Conservation (phyloP, 30 jellyfish, hydroid and myxozoan species). For the Nemopilema nomurai region DNA sequence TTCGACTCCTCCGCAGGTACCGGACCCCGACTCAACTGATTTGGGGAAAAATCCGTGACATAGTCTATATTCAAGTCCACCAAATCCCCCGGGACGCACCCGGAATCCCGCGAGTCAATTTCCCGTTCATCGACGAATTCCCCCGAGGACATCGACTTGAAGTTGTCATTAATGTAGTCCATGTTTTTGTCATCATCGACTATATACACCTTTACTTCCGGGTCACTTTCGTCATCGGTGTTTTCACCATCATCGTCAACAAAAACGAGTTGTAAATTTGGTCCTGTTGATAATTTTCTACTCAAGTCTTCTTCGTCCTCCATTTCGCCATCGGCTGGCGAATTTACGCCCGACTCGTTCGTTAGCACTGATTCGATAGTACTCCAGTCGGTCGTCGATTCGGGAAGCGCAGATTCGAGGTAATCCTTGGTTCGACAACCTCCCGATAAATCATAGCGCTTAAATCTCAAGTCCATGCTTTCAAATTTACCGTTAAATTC, state of each 20-base stretch:
- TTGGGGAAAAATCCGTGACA: constrained; percentile 69
- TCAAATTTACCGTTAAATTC: constrained; percentile 62
- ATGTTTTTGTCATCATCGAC: constrained; percentile 68
- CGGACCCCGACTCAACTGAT: constrained; percentile 50
- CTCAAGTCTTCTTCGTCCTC: constrained; percentile 31
- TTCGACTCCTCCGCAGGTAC: constrained; percentile 84
- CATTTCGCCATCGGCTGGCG: constrained; percentile 60
- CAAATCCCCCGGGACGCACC: constrained; percentile 84
- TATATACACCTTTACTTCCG: constrained; percentile 70
- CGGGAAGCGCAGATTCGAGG: constrained; percentile 50
- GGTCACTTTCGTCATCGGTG: constrained; percentile 75
- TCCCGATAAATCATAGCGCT: constrained; percentile 27
- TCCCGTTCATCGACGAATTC: constrained; percentile 62
- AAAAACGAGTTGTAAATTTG: constrained; percentile 60
- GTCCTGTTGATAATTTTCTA: constrained; percentile 53
- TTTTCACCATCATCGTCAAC: constrained; percentile 66
- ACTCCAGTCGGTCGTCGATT: constrained; percentile 81
- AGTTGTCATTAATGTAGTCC: constrained; percentile 40
- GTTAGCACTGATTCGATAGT: constrained; percentile 77
- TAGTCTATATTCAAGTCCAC: constrained; percentile 72
- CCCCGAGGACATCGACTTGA: constrained; percentile 11
- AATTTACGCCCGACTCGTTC: constrained; percentile 68
- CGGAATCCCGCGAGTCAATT: constrained; percentile 76
- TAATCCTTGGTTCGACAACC: constrained; percentile 22
- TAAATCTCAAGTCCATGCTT: constrained; percentile 67